Evolutionary conservation across 2,113 vertebrate genomes (phyloP), one percentile per base, ranked within the genome.

Genomic region (Semicossyphus pulcher): DNA sequence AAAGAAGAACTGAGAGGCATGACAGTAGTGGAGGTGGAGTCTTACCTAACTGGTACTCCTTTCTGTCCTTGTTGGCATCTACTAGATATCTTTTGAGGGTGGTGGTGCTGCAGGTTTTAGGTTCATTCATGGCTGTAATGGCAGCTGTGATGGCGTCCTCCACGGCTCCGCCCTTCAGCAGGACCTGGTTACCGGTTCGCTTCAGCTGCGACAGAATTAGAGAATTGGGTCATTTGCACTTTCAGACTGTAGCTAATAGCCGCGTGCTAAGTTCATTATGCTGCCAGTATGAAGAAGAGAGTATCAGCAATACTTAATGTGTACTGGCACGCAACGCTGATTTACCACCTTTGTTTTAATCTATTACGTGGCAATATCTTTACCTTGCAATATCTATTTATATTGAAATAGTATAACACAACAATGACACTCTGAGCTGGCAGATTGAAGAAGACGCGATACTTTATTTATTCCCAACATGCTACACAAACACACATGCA

Each of bases 71-170:
- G 91, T 97, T 94, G 84, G 95, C 94, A 75, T 98, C 96, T 81
- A 97, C 59, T 49, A 99, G 92, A 79, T 96, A 97, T 84, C 93
- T 97, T 92, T 97, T 96, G 84, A 99, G 94, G 0, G 95, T 95
- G 29, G 95, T 96, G 82, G 95, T 98, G 82, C 97, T 99, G 89
- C 97, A 99, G 79, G 97, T 98, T 91, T 99, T 99, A 67, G 98
- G 98, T 88, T 99, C 98, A 0, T 99, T 99, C 98, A 99, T 99
- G 90, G 98, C 98, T 25, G 94, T 97, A 84, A 99, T 98, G 65
- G 98, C 98, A 10, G 96, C 95, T 31, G 96, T 93, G 89, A 99
- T 96, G 63, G 97, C 97, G 0, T 98, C 97, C 79, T 99, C 98
- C 91, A 99, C 87, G 82, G 93, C 83, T 56, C 95, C 94, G 23